Evolutionary conservation across 2,797 vertebrate genomes (phyloP).

Genomic region (Parambassis ranga): DNA sequence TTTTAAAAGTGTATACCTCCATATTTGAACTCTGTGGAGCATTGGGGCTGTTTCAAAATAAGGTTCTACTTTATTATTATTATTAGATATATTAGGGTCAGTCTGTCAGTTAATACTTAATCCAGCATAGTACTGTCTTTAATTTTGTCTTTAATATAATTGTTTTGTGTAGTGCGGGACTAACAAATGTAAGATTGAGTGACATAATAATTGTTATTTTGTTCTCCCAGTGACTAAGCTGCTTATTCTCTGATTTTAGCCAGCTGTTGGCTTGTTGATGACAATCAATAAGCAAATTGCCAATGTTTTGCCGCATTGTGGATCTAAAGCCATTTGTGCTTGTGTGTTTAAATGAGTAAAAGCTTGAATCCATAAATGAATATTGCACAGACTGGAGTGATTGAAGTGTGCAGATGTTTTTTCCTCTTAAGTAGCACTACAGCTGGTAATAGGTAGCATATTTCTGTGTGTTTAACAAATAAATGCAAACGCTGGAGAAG

Average conservation of each 20-base stretch:
- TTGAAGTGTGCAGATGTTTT: neutral
- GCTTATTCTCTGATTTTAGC: neutral
- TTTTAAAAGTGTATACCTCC: conserved; percentile 19
- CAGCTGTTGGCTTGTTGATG: no score
- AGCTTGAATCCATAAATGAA: neutral
- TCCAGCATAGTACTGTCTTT: no score
- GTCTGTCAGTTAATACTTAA: neutral
- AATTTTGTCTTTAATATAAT: no score
- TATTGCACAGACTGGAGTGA: neutral
- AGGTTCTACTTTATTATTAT: neutral
- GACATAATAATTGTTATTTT: neutral
- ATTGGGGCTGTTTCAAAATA: conserved; percentile 8
- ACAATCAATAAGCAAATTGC: neutral
- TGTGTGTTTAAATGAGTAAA: neutral
- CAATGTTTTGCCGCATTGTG: neutral
- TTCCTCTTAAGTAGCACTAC: neutral
- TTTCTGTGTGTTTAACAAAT: neutral
- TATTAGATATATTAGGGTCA: neutral
- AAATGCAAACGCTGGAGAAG: neutral
- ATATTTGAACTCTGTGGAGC: conserved; percentile 9
- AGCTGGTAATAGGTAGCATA: neutral
- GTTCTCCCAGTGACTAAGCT: neutral
- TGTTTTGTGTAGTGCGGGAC: no score
- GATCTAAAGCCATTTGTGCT: conserved; percentile 1
- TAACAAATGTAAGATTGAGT: no score